Base-by-base conservation (phyloP, 1,140 invertebrate species). In the Zaprionus davidi region DNA sequence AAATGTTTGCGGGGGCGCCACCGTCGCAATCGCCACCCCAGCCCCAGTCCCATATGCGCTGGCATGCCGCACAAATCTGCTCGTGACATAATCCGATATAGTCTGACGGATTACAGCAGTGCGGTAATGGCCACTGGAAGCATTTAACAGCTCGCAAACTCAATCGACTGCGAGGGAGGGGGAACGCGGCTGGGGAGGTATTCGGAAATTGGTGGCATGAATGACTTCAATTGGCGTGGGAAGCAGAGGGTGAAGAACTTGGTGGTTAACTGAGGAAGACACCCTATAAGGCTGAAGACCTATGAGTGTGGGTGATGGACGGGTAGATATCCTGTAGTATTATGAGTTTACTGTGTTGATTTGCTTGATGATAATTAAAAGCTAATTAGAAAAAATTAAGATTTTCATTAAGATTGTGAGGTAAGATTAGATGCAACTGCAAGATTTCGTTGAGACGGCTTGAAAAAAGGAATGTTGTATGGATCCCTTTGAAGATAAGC, bases 71-170 rank as follows among this genome's bases (percentile, higher is more conserved):
- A 20, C 5, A 79, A 77, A 77, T 82, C 60, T 51, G 56, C 65
- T 80, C 70, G 64, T 72, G 73, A 65, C 79, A 78, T 71, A 78
- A 80, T 88, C 65, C 60, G 63, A 66, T 26, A 71, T 64, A 70
- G 53, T 56, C 67, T 2, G 12, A 57, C 51, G 62, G 73, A 71
- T 76, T 76, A 76, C 73, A 76, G 55, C 76, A 78, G 69, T 69
- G 67, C 36, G 51, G 20, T 38, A 55, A 59, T 63, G 68, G 68
- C 46, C 56, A 68, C 28, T 69, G 26, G 38, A 78, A 67, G 57
- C 75, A 68, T 56, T 64, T 44, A 74, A 77, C 64, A 74, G 66
- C 31, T 46, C 80, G 75, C 73, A 76, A 64, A 64, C 60, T 64
- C 60, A 82, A 82, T 87, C 69, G 73, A 24, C 17, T 28, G 44